Evolutionary conservation across 1,140 invertebrate genomes (phyloP).

Genomic region (Neomicropteryx cornuta): DNA sequence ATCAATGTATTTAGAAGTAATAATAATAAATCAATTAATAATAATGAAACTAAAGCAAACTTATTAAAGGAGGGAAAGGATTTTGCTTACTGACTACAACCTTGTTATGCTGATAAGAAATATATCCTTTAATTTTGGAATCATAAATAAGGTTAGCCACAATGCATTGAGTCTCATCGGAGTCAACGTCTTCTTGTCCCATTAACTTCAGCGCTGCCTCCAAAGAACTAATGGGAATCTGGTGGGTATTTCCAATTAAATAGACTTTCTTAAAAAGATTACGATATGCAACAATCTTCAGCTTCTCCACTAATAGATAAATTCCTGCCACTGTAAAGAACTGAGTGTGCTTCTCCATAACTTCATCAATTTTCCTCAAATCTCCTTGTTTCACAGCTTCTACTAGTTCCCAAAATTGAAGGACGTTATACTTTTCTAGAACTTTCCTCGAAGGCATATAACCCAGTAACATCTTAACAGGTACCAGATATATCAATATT

Average conservation of each 20-base stretch:
- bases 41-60: too few species aligned
- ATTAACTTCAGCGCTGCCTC: constrained; percentile 69
- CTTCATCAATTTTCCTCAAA: constrained; percentile 69
- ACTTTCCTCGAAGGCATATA: constrained; percentile 74
- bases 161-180: constrained; percentile 93
- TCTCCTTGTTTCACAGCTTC: constrained; percentile 84
- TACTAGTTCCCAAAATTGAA: constrained; percentile 83
- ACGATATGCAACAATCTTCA: constrained; percentile 89
- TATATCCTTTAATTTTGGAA: constrained; percentile 93
- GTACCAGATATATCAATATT: constrained; percentile 92
- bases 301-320: constrained; percentile 92
- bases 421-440: constrained; percentile 80
- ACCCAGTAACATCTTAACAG: constrained; percentile 94
- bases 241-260: constrained; percentile 75
- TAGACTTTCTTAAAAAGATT: constrained; percentile 97
- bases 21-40: too few species aligned
- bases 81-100: constrained; percentile 95
- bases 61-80: constrained; percentile 74
- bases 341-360: constrained; percentile 74
- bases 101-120: constrained; percentile 94
- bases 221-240: constrained; percentile 79
- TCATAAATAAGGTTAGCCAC: constrained; percentile 94
- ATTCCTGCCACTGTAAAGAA: constrained; percentile 95
- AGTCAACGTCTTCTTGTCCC: constrained; percentile 74
- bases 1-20: too few species aligned